Conservation (phyloP, 1,140 invertebrate genomes). For the Bacillus rossius region DNA sequence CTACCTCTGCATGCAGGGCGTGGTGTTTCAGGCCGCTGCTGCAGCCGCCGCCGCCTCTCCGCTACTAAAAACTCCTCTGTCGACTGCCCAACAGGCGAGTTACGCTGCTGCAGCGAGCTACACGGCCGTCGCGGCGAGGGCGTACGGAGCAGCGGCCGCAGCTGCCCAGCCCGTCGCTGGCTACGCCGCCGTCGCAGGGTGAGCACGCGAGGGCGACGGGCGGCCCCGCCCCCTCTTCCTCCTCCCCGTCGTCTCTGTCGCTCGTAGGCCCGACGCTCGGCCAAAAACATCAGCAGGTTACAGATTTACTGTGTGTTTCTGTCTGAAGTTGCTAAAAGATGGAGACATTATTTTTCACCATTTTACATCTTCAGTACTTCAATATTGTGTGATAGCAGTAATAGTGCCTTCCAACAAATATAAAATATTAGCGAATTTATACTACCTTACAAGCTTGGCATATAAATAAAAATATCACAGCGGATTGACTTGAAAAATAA, state of each 20-base stretch:
- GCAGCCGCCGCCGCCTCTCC: constrained; percentile 46
- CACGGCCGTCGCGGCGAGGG: constrained; percentile 72
- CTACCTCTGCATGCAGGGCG: constrained; percentile 7
- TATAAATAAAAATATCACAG: too few relatives aligned
- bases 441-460: too few relatives aligned
- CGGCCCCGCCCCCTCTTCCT: not conserved
- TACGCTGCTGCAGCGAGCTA: constrained; percentile 79
- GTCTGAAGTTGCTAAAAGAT: not conserved
- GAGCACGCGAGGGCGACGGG: constrained; percentile 29
- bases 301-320: too few relatives aligned
- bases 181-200: constrained; percentile 62
- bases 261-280: too few relatives aligned
- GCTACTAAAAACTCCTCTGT: constrained; percentile 46
- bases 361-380: too few relatives aligned
- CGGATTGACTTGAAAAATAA: too few relatives aligned
- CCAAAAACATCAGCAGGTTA: too few relatives aligned
- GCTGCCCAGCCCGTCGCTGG: constrained; percentile 51
- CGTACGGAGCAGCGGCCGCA: constrained; percentile 60
- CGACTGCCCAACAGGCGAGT: constrained; percentile 60
- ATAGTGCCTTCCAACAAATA: too few relatives aligned
- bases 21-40: constrained; percentile 50
- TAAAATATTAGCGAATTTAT: too few relatives aligned
- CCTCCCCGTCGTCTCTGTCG: not conserved
- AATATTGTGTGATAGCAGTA: too few relatives aligned
- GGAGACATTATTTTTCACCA: too few relatives aligned